Conservation (phyloP, 1,140 invertebrate species). For the Drosophila lacertosa region DNA sequence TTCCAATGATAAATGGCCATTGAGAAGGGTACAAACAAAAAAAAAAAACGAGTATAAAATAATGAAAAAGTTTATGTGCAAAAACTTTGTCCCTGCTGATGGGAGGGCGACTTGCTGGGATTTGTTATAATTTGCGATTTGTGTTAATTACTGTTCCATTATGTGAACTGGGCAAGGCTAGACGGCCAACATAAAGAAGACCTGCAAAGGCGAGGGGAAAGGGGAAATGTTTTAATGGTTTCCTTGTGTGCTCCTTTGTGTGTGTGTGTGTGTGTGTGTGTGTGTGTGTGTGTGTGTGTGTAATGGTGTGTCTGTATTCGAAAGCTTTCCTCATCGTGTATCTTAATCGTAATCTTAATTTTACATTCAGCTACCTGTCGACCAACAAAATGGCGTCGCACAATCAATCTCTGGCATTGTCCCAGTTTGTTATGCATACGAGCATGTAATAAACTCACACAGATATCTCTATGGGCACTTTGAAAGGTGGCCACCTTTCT, state of each 20-base stretch:
- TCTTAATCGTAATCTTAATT: conserved; percentile 14
- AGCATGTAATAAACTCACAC: neutral
- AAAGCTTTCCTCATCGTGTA: neutral
- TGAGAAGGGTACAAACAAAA: conserved; percentile 42
- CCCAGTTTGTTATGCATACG: conserved; percentile 55
- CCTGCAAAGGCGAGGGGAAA: neutral
- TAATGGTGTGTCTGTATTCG: neutral
- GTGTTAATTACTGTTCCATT: conserved; percentile 80
- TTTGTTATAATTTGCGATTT: conserved; percentile 79
- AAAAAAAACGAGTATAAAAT: too few species aligned
- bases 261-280: neutral
- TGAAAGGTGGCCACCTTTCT: conserved; percentile 75
- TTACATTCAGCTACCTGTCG: conserved; percentile 21
- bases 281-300: neutral
- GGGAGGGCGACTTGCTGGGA: conserved; percentile 30
- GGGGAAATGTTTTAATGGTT: neutral
- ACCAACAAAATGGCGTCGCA: conserved; percentile 64
- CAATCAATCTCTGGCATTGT: conserved; percentile 72
- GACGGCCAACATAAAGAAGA: conserved; percentile 14
- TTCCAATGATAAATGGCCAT: conserved; percentile 75
- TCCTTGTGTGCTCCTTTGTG: neutral
- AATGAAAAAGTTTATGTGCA: conserved; percentile 50
- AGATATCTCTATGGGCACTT: conserved; percentile 25
- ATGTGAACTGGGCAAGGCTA: conserved; percentile 43
- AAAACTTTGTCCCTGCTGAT: conserved; percentile 26